Evolutionary conservation across 2,113 vertebrate species (phyloP).

Genomic region (Oplegnathus fasciatus): DNA sequence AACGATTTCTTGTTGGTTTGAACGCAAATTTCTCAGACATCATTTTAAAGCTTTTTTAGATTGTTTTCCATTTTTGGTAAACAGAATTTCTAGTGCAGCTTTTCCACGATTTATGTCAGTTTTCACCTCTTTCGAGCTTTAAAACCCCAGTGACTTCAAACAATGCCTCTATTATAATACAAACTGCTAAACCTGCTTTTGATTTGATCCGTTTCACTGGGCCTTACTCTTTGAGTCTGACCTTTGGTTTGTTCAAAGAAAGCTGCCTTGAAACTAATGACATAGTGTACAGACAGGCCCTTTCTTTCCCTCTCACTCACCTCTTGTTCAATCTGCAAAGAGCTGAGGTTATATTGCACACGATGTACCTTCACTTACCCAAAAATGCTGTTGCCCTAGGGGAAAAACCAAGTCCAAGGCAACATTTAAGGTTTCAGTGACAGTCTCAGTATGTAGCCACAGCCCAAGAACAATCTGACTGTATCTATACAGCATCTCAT

Average conservation of each 20-base stretch:
- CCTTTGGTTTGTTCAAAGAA: conserved; percentile 57
- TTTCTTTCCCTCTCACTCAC: conserved; percentile 11
- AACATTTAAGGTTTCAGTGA: background rate
- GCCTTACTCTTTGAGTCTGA: conserved; percentile 36
- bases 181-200: conserved; percentile 14
- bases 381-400: background rate
- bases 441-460: background rate
- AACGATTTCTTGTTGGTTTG: background rate
- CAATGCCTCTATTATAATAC: conserved; percentile 9
- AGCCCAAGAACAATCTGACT: conserved; percentile 16
- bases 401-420: conserved; percentile 10
- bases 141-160: conserved; percentile 11
- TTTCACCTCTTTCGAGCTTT: background rate
- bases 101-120: background rate
- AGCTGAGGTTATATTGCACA: conserved; percentile 32
- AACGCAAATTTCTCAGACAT: background rate
- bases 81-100: background rate
- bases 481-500: conserved; percentile 15
- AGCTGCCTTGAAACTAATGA: conserved; percentile 41
- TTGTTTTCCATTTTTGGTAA: conserved; percentile 8
- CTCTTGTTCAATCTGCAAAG: conserved; percentile 38
- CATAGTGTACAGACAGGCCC: background rate
- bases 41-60: background rate
- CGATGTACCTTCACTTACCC: conserved; percentile 8
- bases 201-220: conserved; percentile 28